Evolutionary conservation across 2,113 vertebrate species (phyloP).

Genomic region (Pteronura brasiliensis): DNA sequence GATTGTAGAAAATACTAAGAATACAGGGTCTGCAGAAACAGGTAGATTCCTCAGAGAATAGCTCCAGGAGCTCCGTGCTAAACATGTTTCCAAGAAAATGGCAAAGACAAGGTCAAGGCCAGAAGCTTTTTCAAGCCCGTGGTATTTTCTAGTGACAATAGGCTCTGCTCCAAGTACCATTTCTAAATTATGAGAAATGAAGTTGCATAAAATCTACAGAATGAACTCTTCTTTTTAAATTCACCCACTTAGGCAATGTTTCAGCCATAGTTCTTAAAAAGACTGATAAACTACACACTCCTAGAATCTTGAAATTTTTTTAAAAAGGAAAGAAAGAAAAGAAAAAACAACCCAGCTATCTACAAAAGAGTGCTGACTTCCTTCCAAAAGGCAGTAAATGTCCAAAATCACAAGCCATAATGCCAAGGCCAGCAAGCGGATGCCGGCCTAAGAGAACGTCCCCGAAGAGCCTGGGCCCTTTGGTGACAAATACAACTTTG

Average conservation of each 20-base stretch:
- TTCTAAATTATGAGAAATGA: background rate
- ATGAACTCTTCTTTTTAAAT: constrained; percentile 23
- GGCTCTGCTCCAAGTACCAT: background rate
- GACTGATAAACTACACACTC: background rate
- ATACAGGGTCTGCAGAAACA: background rate
- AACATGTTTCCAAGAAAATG: background rate
- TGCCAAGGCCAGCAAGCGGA: background rate
- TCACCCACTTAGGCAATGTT: background rate
- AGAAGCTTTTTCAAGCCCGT: background rate
- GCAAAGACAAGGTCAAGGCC: constrained; percentile 19
- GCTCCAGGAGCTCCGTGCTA: background rate
- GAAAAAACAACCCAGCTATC: background rate
- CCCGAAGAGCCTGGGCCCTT: background rate
- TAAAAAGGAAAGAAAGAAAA: background rate
- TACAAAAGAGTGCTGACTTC: background rate
- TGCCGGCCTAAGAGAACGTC: background rate
- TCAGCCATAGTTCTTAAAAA: background rate
- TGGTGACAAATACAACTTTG: background rate
- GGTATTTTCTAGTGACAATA: background rate
- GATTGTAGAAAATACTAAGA: background rate
- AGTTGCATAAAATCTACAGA: background rate
- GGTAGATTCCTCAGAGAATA: background rate
- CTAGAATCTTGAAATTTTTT: background rate
- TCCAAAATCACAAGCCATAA: background rate
- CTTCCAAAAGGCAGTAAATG: background rate